Percentiles rank a stretch among this genome's conserved stretches.
Conservation (phyloP, 2,797 vertebrate genomes). For the Scomberomorus guttatus region DNA sequence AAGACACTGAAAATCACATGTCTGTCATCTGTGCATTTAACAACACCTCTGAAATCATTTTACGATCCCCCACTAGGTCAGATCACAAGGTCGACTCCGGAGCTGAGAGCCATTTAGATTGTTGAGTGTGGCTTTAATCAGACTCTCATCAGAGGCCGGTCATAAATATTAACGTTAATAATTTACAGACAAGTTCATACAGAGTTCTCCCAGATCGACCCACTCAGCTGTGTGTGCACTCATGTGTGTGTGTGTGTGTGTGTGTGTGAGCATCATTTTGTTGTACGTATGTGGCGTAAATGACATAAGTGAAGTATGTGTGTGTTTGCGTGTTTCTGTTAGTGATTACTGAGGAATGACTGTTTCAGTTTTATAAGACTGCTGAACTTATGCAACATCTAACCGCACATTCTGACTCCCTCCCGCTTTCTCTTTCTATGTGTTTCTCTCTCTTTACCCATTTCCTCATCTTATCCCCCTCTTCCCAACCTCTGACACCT, state of each 20-base stretch:
- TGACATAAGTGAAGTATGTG: background rate
- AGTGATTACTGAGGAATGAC: constrained; percentile 38
- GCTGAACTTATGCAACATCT: constrained; percentile 37
- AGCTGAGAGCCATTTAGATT: constrained; percentile 30
- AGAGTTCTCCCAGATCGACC: constrained; percentile 58
- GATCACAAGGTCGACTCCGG: background rate
- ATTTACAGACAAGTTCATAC: constrained; percentile 68
- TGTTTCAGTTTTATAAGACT: constrained; percentile 47
- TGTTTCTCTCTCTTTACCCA: background rate
- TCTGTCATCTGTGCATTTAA: background rate
- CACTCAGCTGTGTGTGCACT: background rate
- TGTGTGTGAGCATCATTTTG: constrained; percentile 1
- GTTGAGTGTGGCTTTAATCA: constrained; percentile 57
- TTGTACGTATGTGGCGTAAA: constrained; percentile 12
- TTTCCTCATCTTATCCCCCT: background rate
- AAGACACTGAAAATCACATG: background rate
- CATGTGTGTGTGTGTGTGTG: constrained; percentile 14
- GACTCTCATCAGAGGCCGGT: constrained; percentile 51
- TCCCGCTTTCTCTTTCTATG: background rate
- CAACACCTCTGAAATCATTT: background rate
- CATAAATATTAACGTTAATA: constrained; percentile 71
- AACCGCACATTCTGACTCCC: background rate
- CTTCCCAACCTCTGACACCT: background rate
- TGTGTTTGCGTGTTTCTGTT: constrained; percentile 34
- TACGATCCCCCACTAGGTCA: background rate